phyloP scores from a whole-genome alignment of 2,113 vertebrate genomes.

The Indri indri region DNA sequence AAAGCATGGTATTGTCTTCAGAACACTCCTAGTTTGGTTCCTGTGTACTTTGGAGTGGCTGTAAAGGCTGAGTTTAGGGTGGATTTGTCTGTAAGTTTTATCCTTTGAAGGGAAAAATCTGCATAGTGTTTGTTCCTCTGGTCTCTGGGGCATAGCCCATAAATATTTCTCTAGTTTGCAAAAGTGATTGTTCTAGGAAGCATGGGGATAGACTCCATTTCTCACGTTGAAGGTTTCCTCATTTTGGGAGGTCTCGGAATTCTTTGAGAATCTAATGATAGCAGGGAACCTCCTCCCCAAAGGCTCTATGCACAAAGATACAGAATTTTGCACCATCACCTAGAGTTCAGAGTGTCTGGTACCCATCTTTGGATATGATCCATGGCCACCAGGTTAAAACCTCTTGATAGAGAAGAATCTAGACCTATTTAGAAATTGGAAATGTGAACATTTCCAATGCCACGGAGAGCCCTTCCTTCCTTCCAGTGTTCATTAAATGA shows the following conservation, averaged over 20 bases:
- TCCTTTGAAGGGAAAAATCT: background rate
- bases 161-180: background rate
- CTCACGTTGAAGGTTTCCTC: background rate
- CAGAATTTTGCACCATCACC: background rate
- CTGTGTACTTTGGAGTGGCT: background rate
- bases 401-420: background rate
- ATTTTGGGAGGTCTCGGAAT: background rate
- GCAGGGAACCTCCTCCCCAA: background rate
- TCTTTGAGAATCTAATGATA: background rate
- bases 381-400: background rate
- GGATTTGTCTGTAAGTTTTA: background rate
- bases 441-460: background rate
- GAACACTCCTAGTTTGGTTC: background rate
- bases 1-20: background rate
- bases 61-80: background rate
- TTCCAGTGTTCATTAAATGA: background rate
- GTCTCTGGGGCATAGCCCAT: accelerated
- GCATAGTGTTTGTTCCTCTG: background rate
- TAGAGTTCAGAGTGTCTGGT: background rate
- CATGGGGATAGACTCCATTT: background rate
- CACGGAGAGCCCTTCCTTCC: background rate
- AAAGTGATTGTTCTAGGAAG: background rate
- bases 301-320: accelerated
- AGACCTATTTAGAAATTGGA: background rate
- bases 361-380: background rate